These are phyloP conservation scores for Serilophus lunatus DNA, from an alignment of 2,113 vertebrate genomes.

Conservation along the genomic window DNA sequence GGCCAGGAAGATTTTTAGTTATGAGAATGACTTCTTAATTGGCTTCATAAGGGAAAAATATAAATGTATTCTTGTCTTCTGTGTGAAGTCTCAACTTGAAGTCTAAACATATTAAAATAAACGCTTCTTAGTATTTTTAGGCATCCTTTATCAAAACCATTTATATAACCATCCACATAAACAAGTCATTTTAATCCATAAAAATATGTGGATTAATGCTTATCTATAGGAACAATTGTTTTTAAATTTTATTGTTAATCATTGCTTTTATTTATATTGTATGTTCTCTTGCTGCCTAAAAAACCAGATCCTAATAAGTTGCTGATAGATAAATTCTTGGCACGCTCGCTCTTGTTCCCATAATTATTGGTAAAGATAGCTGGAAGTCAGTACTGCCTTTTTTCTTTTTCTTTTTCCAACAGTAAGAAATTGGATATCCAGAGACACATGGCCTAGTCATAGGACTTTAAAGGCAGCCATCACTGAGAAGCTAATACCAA, in stretches of 20 bases:
- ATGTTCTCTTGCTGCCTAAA: slow-evolving; percentile 50
- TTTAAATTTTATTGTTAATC: slow-evolving; percentile 54
- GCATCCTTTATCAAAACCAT: slow-evolving; percentile 20
- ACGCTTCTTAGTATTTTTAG: slow-evolving; percentile 44
- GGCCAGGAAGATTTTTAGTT: neutral
- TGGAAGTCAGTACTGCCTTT: slow-evolving; percentile 67
- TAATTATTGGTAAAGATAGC: slow-evolving; percentile 73
- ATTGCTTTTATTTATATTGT: slow-evolving; percentile 59
- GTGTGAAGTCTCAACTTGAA: neutral
- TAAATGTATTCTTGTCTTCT: neutral
- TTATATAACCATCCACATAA: slow-evolving; percentile 31
- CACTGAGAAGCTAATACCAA: slow-evolving; percentile 78
- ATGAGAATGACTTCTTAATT: neutral
- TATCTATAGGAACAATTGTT: slow-evolving; percentile 64
- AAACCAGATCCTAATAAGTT: slow-evolving; percentile 35
- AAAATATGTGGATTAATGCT: slow-evolving; percentile 22
- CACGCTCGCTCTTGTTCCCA: slow-evolving; percentile 68
- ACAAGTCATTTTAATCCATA: slow-evolving; percentile 15
- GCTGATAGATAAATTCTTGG: slow-evolving; percentile 52
- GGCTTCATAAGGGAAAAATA: neutral
- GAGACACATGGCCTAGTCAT: slow-evolving; percentile 84
- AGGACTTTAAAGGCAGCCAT: slow-evolving; percentile 80
- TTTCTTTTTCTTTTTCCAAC: slow-evolving; percentile 71
- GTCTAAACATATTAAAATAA: slow-evolving; percentile 25
- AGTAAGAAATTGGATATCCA: slow-evolving; percentile 84